Base-by-base conservation (phyloP, 1,140 invertebrate genomes). In the Penaeus indicus region DNA sequence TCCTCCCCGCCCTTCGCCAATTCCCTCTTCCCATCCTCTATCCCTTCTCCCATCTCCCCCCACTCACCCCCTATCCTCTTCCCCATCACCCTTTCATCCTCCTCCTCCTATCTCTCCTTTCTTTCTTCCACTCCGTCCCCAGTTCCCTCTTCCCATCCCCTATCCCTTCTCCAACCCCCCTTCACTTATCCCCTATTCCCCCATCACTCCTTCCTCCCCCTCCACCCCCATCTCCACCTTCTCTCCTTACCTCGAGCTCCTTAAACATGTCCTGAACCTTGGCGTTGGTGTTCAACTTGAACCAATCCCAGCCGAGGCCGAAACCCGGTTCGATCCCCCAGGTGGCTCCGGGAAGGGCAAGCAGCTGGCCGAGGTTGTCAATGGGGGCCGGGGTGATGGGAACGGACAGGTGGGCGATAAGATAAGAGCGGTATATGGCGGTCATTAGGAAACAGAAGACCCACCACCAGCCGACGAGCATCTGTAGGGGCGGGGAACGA, bases 401-500 rank as follows among this genome's bases (percentile, higher is more conserved):
- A n/a, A 87, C 85, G n/a, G 85, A 69, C 22, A 87, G 85, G 79
- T 87, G 78, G 79, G 85, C 85, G 79, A 87, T 82, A 21, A 87
- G 85, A 62, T 78, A 82, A 11, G 85, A 87, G 47, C 85, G 85
- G 47, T 87, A 87, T 61, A 60, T 19, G n/a, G 79, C 38, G 22
- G 85, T 81, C n/a, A 87, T 54, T 1, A 87, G 38, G n/a, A 82
- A 5, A n/a, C 85, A 87, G 78, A 72, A 81, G 32, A 87, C 63
- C 85, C 85, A 87, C 85, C 85, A 87, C 79, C 63, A 82, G 2
- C 85, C 85, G 18, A 87, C 64, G 62, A 87, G n/a, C 78, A 87
- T 69, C 85, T 87, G 85, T 0, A 54, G 54, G 54, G 75, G 27
- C 21, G 32, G 19, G 7, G 27, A 27, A 8, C 1, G 54, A 54